Evolutionary conservation across 2,797 vertebrate genomes (phyloP).

Genomic region (Emydoidea blandingii): DNA sequence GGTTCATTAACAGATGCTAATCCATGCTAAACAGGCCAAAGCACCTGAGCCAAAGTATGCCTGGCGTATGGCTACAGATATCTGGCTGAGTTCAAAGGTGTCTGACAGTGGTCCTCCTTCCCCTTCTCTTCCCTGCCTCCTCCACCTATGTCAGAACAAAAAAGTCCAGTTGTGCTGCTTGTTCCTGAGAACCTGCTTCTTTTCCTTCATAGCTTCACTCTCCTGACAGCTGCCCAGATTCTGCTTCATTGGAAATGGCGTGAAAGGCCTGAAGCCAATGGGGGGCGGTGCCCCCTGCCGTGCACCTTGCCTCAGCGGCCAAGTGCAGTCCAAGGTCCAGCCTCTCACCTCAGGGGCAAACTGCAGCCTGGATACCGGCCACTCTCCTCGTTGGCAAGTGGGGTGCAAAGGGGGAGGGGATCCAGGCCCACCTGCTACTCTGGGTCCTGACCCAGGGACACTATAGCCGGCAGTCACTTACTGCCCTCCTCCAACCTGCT

Average conservation of each 20-base stretch:
- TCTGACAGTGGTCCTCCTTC: fast-evolving
- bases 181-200: neutral
- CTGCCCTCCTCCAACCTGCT: too few species aligned
- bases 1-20: neutral
- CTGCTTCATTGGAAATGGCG: neutral
- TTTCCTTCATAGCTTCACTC: neutral
- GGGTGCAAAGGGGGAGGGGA: too few species aligned
- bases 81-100: neutral
- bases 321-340: too few species aligned
- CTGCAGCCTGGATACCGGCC: too few species aligned
- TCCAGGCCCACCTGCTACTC: too few species aligned
- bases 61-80: too few species aligned
- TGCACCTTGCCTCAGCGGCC: neutral
- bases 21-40: neutral
- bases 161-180: neutral
- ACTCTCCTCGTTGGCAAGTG: too few species aligned
- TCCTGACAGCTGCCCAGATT: neutral
- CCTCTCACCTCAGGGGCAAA: too few species aligned
- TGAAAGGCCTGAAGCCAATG: neutral
- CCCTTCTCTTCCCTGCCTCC: neutral
- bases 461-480: too few species aligned
- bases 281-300: neutral
- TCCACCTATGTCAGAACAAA: fast-evolving
- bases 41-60: neutral
- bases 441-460: too few species aligned